Conservation (phyloP, 1,140 invertebrate species). For the Aphis craccivora region DNA sequence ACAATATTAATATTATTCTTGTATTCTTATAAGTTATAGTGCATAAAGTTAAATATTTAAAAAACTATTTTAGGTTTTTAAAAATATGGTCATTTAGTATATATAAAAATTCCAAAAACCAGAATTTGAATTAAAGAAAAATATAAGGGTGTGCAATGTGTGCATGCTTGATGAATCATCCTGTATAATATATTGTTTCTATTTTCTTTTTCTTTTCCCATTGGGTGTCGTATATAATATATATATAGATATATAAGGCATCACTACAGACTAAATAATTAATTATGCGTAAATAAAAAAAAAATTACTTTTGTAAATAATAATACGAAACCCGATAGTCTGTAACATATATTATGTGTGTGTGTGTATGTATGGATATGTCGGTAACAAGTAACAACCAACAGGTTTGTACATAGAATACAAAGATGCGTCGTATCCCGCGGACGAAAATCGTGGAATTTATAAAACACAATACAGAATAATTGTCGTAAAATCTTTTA, state of each 20-base stretch:
- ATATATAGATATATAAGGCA: background rate
- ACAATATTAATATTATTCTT: no score
- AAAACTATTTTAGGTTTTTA: background rate
- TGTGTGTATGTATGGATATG: background rate
- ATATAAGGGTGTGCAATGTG: fast-evolving
- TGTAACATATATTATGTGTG: background rate
- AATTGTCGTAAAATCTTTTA: conserved; percentile 10
- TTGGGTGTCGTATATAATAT: background rate
- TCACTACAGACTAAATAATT: conserved; percentile 23
- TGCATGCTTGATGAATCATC: background rate
- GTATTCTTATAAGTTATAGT: no score
- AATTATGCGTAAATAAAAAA: conserved; percentile 14
- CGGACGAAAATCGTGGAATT: background rate
- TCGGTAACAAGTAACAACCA: background rate
- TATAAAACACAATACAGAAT: conserved; percentile 7
- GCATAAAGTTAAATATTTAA: no score
- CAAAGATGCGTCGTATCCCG: background rate
- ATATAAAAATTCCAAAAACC: background rate
- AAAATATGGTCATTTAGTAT: background rate
- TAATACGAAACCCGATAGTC: conserved; percentile 25
- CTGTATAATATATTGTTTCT: background rate
- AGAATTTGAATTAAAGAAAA: background rate
- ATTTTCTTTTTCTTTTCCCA: background rate
- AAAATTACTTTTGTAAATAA: conserved; percentile 2
- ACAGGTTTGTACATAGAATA: conserved; percentile 12